Conservation (phyloP, 1,140 invertebrate species). For the Oncopeltus fasciatus region DNA sequence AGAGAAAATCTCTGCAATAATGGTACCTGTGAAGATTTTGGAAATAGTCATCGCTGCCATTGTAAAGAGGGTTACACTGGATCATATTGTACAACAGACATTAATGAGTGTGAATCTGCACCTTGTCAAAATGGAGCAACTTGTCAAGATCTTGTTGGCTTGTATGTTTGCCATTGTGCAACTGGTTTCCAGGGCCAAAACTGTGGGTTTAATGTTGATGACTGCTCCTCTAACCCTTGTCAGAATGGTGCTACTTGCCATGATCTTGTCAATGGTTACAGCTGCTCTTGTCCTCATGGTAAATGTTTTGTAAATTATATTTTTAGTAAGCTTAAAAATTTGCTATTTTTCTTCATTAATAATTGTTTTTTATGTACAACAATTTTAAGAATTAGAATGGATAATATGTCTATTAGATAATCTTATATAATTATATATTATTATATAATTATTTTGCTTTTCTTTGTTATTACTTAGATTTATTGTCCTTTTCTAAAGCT, state of each 20-base stretch:
- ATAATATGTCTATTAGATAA: too few species aligned
- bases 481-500: too few species aligned
- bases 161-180: conserved; percentile 72
- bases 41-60: conserved; percentile 76
- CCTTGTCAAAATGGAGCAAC: conserved; percentile 81
- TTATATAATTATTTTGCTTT: too few species aligned
- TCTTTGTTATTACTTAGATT: too few species aligned
- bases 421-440: too few species aligned
- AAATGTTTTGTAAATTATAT: too few species aligned
- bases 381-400: too few species aligned
- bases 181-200: conserved; percentile 86
- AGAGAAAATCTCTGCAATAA: conserved; percentile 72
- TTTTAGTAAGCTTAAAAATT: too few species aligned
- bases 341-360: too few species aligned
- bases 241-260: conserved; percentile 85
- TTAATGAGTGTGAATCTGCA: conserved; percentile 74
- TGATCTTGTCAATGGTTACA: conserved; percentile 72
- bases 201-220: conserved; percentile 84
- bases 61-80: conserved; percentile 78
- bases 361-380: too few species aligned
- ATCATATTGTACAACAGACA: conserved; percentile 77
- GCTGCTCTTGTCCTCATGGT: conserved; percentile 81
- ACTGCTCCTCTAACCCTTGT: conserved; percentile 78
- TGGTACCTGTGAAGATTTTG: conserved; percentile 77
- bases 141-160: conserved; percentile 69